A percentile compares a stretch with the other conserved stretches of the same genome.
Evolutionary conservation across 2,888 invertebrate genomes (phyloP).

Genomic region (Erynnis tages): DNA sequence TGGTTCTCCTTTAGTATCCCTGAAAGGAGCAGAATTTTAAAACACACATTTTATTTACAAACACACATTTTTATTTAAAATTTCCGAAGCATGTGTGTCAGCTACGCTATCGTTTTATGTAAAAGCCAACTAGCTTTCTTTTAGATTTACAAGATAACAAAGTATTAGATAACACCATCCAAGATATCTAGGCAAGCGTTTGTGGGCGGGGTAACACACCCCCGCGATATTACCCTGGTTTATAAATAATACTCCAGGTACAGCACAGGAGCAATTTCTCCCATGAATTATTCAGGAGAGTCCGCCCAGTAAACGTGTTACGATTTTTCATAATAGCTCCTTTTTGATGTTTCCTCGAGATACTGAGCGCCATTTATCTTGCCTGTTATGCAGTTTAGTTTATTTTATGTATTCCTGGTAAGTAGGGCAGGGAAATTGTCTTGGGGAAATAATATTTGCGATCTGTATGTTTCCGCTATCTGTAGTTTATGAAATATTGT

Average conservation of each 20-base stretch:
- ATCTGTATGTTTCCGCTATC: background rate
- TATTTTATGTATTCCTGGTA: conserved; percentile 35
- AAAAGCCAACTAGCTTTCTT: too few relatives aligned
- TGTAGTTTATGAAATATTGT: too few relatives aligned
- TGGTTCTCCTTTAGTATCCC: too few relatives aligned
- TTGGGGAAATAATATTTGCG: conserved; percentile 32
- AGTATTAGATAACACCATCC: background rate
- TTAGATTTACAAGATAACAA: too few relatives aligned
- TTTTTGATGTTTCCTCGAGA: conserved; percentile 60
- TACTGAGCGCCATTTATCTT: conserved; percentile 45
- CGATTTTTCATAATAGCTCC: conserved; percentile 79
- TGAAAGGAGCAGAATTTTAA: too few relatives aligned
- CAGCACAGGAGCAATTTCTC: conserved; percentile 60
- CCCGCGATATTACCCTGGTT: conserved; percentile 48
- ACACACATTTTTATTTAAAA: too few relatives aligned
- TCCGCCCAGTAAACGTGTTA: conserved; percentile 77
- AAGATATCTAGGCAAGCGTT: conserved; percentile 5
- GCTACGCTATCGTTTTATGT: too few relatives aligned
- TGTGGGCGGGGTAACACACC: conserved; percentile 52
- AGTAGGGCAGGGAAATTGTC: conserved; percentile 34
- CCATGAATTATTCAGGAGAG: conserved; percentile 72
- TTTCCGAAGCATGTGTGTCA: too few relatives aligned
- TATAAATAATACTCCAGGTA: conserved; percentile 70
- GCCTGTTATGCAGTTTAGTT: conserved; percentile 64
- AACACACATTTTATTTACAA: too few relatives aligned